phyloP scores from a whole-genome alignment of 2,113 vertebrate species.

The Shinisaurus crocodilurus region DNA sequence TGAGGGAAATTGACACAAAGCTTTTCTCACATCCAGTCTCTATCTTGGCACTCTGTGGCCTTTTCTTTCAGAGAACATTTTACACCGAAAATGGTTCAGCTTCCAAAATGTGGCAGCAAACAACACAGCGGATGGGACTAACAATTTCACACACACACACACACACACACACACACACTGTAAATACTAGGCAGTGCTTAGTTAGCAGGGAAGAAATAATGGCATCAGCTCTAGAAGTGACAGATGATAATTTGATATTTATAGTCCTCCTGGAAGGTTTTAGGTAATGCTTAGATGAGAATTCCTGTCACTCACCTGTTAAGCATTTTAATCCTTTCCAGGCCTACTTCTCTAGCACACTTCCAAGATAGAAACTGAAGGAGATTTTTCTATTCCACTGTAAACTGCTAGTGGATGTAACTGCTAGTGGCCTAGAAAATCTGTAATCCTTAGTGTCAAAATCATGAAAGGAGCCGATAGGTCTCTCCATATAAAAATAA shows the following conservation, averaged over 20 bases:
- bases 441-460: neutral
- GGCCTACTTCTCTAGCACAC: neutral
- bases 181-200: neutral
- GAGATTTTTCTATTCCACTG: neutral
- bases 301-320: neutral
- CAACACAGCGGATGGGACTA: neutral
- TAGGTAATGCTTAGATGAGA: rapidly evolving
- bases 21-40: neutral
- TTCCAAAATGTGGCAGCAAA: neutral
- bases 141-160: neutral
- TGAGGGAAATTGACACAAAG: neutral
- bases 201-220: neutral
- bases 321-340: rapidly evolving
- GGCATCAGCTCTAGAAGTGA: neutral
- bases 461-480: neutral
- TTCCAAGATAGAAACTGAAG: neutral
- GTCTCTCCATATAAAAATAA: neutral
- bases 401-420: neutral
- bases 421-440: neutral
- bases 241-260: conserved; percentile 4
- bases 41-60: neutral
- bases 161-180: neutral
- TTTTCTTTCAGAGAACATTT: conserved; percentile 1
- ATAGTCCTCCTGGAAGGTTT: neutral
- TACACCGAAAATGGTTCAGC: neutral